Percentiles rank a stretch among this genome's conserved stretches.
phyloP scores from a whole-genome alignment of 2,888 invertebrate genomes.

The Caenorhabditis becei region DNA sequence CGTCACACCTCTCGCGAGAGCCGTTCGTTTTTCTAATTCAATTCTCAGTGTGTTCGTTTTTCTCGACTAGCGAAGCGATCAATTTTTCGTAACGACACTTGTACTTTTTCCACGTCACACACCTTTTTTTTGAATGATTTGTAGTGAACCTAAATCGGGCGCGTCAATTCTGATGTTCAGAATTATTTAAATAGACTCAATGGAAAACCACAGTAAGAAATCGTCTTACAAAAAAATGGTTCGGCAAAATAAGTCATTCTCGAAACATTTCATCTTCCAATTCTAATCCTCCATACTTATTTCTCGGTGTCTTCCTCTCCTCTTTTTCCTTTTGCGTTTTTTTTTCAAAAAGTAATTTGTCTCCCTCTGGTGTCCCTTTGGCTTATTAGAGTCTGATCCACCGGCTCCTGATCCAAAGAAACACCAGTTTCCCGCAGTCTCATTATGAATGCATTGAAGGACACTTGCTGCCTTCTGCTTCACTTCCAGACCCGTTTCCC shows the following conservation, averaged over 20 bases:
- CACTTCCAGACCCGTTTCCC: constrained; percentile 1
- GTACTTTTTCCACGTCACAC: neutral
- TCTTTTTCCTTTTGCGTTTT: neutral
- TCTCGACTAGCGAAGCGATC: too few species aligned
- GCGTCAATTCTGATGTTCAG: too few species aligned
- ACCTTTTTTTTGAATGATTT: too few species aligned
- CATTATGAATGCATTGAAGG: constrained; percentile 53
- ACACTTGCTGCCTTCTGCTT: constrained; percentile 12
- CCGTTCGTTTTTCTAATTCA: constrained; percentile 24
- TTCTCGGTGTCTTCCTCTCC: neutral
- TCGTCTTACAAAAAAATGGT: too few species aligned
- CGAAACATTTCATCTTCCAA: neutral
- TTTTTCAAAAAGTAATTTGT: neutral
- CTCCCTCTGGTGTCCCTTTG: too few species aligned
- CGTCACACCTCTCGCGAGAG: constrained; percentile 29
- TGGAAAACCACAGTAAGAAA: too few species aligned
- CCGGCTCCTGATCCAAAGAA: too few species aligned
- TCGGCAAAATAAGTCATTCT: too few species aligned
- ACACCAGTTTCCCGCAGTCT: constrained; percentile 12
- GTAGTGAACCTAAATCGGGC: too few species aligned
- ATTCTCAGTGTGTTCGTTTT: constrained; percentile 10
- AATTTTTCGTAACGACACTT: too few species aligned
- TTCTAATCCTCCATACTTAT: constrained; percentile 3
- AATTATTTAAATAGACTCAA: too few species aligned
- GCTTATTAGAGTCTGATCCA: too few species aligned